These are phyloP conservation scores for Xylocopa sonorina DNA, from an alignment of 1,140 invertebrate species.

Conservation along the genomic window DNA sequence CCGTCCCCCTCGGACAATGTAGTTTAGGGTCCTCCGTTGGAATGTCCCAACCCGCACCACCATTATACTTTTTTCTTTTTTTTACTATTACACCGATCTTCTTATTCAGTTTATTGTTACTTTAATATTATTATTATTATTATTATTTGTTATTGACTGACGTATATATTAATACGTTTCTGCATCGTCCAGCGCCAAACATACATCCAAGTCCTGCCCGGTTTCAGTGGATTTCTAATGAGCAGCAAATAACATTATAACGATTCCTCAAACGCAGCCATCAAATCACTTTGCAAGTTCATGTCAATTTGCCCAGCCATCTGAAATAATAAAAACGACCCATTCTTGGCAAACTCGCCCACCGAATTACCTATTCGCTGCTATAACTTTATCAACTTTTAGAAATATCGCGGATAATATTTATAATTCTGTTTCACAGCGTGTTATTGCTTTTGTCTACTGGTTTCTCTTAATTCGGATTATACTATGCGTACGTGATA, in stretches of 20 bases:
- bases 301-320: conserved; percentile 98
- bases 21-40: conserved; percentile 55
- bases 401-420: neutral
- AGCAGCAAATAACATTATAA: conserved; percentile 85
- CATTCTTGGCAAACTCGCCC: conserved; percentile 66
- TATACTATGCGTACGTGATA: neutral
- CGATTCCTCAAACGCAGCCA: conserved; percentile 98
- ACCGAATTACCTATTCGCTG: neutral
- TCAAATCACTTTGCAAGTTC: conserved; percentile 98
- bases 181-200: conserved; percentile 63
- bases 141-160: conserved; percentile 43
- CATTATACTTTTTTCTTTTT: conserved; percentile 25
- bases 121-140: conserved; percentile 47
- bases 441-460: neutral
- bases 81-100: conserved; percentile 15
- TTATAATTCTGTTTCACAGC: neutral
- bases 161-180: conserved; percentile 59
- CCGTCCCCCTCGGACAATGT: conserved; percentile 11
- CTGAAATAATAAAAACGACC: conserved; percentile 85
- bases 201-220: conserved; percentile 69
- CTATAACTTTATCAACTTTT: neutral
- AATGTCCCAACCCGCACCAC: conserved; percentile 68
- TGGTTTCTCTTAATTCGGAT: neutral
- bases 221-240: conserved; percentile 64
- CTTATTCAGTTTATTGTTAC: conserved; percentile 32